phyloP scores from a whole-genome alignment of 92 coral and sea anemone species.

The Parazoanthus darwini region DNA sequence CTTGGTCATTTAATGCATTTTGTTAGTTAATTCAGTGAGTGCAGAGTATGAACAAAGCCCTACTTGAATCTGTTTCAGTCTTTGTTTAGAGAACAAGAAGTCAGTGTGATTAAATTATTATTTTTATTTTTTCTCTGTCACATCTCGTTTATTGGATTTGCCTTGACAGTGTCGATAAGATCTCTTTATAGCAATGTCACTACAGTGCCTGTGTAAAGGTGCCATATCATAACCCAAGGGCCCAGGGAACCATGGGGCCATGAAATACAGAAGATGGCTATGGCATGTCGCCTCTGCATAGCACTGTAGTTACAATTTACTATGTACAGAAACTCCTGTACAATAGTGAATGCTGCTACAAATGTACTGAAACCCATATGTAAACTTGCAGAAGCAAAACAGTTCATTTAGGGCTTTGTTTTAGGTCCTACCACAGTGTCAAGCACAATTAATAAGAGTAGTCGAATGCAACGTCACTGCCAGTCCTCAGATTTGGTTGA shows the following conservation, averaged over 20 bases:
- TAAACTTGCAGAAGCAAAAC: not conserved
- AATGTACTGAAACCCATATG: not conserved
- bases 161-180: not conserved
- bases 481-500: constrained; percentile 36
- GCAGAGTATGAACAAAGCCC: constrained; percentile 27
- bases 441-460: not conserved
- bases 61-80: not conserved
- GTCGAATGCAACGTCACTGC: not conserved
- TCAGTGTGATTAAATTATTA: not conserved
- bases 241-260: not conserved
- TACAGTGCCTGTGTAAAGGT: not conserved
- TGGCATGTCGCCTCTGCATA: not conserved
- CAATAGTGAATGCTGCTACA: not conserved
- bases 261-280: not conserved
- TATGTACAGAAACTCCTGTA: not conserved
- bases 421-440: not conserved
- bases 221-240: no score
- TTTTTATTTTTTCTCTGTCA: no score
- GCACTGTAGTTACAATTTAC: not conserved
- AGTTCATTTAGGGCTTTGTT: constrained; percentile 33
- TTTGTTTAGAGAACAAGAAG: not conserved
- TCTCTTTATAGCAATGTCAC: no score
- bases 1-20: constrained; percentile 16
- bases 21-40: not conserved
- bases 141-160: not conserved